Percentiles rank a stretch among this genome's conserved stretches.
Evolutionary conservation across 2,888 invertebrate species (phyloP).

Genomic region (Crossocerus cetratus): DNA sequence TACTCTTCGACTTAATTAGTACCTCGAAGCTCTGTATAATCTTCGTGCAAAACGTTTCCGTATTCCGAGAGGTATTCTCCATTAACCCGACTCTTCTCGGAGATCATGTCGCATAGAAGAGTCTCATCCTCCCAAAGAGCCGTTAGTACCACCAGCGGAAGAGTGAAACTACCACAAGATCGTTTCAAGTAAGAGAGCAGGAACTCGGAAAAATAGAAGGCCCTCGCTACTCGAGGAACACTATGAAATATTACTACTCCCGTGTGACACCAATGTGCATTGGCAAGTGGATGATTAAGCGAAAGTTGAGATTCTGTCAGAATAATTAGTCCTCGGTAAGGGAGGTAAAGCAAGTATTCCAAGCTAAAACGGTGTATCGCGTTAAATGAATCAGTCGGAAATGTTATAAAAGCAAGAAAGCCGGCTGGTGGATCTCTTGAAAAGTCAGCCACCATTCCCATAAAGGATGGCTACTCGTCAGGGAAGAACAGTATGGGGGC

Average conservation of each 20-base stretch:
- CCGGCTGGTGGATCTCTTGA: too few relatives aligned
- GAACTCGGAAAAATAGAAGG: constrained; percentile 18
- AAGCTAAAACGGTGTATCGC: too few relatives aligned
- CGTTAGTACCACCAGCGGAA: constrained; percentile 21
- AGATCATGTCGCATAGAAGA: constrained; percentile 10
- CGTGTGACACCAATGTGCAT: too few relatives aligned
- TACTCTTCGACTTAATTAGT: constrained; percentile 36
- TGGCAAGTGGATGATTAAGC: too few relatives aligned
- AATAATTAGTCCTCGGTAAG: too few relatives aligned
- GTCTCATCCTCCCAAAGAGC: constrained; percentile 28
- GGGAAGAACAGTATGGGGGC: too few relatives aligned
- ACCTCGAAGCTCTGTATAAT: constrained; percentile 22
- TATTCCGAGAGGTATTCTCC: constrained; percentile 34
- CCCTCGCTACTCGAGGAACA: neutral
- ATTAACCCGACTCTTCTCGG: constrained; percentile 41
- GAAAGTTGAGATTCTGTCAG: too few relatives aligned
- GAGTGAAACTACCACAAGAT: constrained; percentile 16
- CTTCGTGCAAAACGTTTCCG: constrained; percentile 16
- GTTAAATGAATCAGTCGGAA: neutral
- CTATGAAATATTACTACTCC: too few relatives aligned
- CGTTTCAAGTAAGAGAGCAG: constrained; percentile 9
- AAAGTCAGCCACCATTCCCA: too few relatives aligned
- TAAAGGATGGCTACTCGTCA: too few relatives aligned
- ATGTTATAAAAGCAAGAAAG: too few relatives aligned
- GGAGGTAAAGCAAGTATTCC: too few relatives aligned